Evolutionary conservation across 1,140 invertebrate species (phyloP).

Genomic region (Paraescarpia echinospica): DNA sequence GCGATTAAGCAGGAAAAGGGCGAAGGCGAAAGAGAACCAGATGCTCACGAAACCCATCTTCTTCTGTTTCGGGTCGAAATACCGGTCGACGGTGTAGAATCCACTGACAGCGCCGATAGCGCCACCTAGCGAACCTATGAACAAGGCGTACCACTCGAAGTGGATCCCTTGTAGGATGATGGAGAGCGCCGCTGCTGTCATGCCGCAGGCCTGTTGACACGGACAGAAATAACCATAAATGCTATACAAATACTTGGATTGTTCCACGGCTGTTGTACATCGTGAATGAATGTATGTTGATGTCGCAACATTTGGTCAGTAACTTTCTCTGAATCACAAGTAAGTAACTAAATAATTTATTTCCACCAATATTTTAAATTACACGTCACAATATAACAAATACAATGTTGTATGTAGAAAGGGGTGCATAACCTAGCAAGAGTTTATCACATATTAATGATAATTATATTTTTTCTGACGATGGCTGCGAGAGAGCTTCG

Average conservation of each 20-base stretch:
- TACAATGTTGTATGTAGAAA: too few relatives aligned
- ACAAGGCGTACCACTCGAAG: slow-evolving; percentile 40
- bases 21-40: slow-evolving; percentile 46
- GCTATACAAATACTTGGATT: background rate
- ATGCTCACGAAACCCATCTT: slow-evolving; percentile 48
- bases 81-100: slow-evolving; percentile 35
- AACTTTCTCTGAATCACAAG: too few relatives aligned
- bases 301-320: too few relatives aligned
- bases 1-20: slow-evolving; percentile 41
- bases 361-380: too few relatives aligned
- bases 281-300: background rate
- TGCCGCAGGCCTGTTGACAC: slow-evolving; percentile 28
- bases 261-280: background rate
- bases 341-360: too few relatives aligned
- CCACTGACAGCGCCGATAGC: slow-evolving; percentile 40
- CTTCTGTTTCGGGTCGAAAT: slow-evolving; percentile 36
- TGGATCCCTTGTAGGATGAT: slow-evolving; percentile 43
- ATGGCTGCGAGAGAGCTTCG: background rate
- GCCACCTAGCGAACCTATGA: slow-evolving; percentile 41
- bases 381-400: too few relatives aligned
- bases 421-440: too few relatives aligned
- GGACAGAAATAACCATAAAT: background rate
- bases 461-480: background rate
- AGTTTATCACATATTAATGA: too few relatives aligned
- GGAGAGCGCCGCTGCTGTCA: slow-evolving; percentile 39